Percentiles rank a stretch among this genome's conserved stretches.
phyloP scores from a whole-genome alignment of 2,888 invertebrate genomes.

The Acrocera orbiculus region DNA sequence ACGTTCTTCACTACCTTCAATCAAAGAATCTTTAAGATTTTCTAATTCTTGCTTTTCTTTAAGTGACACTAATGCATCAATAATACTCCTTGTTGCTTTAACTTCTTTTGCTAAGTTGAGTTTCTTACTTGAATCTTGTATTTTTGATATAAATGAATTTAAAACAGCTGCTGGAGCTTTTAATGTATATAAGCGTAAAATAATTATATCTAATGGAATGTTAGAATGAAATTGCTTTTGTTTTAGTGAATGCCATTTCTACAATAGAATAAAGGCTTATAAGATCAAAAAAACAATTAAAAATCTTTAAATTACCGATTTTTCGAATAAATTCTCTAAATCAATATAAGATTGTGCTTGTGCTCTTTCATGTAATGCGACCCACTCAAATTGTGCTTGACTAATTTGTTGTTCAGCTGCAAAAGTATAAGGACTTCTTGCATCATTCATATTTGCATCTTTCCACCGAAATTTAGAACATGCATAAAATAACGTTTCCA shows the following conservation, averaged over 20 bases:
- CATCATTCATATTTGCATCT: conserved; percentile 17
- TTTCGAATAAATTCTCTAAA: conserved; percentile 16
- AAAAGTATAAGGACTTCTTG: conserved; percentile 23
- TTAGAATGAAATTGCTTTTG: conserved; percentile 29
- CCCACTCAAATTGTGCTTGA: conserved; percentile 50
- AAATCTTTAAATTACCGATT: conserved; percentile 1
- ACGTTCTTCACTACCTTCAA: conserved; percentile 42
- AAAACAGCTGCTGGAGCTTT: conserved; percentile 25
- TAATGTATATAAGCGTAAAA: conserved; percentile 22
- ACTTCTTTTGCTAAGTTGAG: conserved; percentile 23
- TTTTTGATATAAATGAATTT: conserved; percentile 24
- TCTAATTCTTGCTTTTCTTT: conserved; percentile 25
- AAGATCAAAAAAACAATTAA: neutral
- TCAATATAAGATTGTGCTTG: conserved; percentile 27
- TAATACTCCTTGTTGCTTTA: conserved; percentile 23
- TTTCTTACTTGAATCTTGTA: conserved; percentile 23
- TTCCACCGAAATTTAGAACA: conserved; percentile 26
- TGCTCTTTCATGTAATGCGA: conserved; percentile 38
- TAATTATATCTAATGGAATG: conserved; percentile 24
- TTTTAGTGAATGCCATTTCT: conserved; percentile 25
- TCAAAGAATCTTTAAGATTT: conserved; percentile 19
- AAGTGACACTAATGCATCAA: conserved; percentile 25
- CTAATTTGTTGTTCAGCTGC: conserved; percentile 33
- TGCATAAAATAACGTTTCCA: conserved; percentile 24
- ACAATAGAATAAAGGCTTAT: neutral